Evolutionary conservation across 2,113 vertebrate genomes (phyloP).

Genomic region (Carassius carassius): DNA sequence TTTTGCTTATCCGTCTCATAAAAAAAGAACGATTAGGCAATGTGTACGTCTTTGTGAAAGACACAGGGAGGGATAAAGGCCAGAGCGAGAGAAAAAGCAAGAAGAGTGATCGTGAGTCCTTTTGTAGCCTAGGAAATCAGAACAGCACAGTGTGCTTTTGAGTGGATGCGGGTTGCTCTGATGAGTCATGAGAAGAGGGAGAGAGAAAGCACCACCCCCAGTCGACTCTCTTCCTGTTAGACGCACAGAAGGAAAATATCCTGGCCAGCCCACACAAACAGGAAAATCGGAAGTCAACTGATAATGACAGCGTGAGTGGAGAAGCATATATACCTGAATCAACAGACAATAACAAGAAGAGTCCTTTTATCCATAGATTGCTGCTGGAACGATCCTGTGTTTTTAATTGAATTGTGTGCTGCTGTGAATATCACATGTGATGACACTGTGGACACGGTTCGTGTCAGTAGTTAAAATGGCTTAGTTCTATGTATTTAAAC

Average conservation of each 20-base stretch:
- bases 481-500: too few relatives aligned
- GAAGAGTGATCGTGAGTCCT: slow-evolving; percentile 10
- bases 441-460: too few relatives aligned
- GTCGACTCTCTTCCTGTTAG: slow-evolving; percentile 50
- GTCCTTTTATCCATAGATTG: neutral
- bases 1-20: neutral
- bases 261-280: slow-evolving; percentile 26
- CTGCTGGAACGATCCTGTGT: neutral
- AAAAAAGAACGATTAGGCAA: slow-evolving; percentile 1
- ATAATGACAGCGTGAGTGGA: slow-evolving; percentile 4
- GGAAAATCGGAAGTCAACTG: slow-evolving; percentile 25
- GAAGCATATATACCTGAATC: slow-evolving; percentile 11
- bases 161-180: slow-evolving; percentile 35
- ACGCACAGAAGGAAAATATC: slow-evolving; percentile 36
- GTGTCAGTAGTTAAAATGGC: too few relatives aligned
- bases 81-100: slow-evolving; percentile 15
- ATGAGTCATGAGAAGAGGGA: slow-evolving; percentile 46
- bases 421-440: too few relatives aligned
- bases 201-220: slow-evolving; percentile 47
- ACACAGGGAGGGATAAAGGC: neutral
- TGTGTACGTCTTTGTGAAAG: slow-evolving; percentile 3
- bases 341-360: slow-evolving; percentile 12
- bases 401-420: neutral
- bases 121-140: slow-evolving; percentile 18
- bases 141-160: slow-evolving; percentile 27